phyloP scores from a whole-genome alignment of 2,113 vertebrate genomes.

The Scortum barcoo region DNA sequence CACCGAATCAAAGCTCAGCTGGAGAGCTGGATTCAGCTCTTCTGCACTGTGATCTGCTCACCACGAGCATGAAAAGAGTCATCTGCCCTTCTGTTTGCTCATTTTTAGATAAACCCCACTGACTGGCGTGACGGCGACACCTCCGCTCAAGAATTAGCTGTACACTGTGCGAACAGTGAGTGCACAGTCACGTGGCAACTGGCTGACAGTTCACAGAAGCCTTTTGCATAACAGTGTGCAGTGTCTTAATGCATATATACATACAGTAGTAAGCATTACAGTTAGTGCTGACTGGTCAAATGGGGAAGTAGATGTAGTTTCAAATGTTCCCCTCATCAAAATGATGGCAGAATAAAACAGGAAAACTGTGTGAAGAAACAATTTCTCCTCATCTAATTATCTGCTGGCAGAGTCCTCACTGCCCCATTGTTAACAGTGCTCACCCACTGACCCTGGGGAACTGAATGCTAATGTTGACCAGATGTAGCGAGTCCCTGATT shows the following conservation, averaged over 20 bases:
- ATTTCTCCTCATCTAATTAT: constrained; percentile 63
- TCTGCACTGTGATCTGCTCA: constrained; percentile 61
- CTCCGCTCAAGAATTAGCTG: constrained; percentile 47
- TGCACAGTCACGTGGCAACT: constrained; percentile 2
- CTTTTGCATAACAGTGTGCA: background rate
- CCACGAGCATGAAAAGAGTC: constrained; percentile 54
- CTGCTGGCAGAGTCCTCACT: constrained; percentile 47
- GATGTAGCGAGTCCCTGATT: constrained; percentile 75
- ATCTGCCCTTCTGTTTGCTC: constrained; percentile 61
- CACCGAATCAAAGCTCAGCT: constrained; percentile 64
- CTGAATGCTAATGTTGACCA: constrained; percentile 77
- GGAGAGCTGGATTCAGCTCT: constrained; percentile 48
- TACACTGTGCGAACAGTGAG: constrained; percentile 3
- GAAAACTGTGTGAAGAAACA: constrained; percentile 3
- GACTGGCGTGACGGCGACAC: constrained; percentile 35
- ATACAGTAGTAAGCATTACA: background rate
- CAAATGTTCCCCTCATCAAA: constrained; percentile 37
- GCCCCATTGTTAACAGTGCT: constrained; percentile 64
- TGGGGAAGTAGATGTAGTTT: constrained; percentile 2
- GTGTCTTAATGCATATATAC: background rate
- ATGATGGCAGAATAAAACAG: constrained; percentile 19
- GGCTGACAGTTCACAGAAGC: background rate
- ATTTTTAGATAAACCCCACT: constrained; percentile 54
- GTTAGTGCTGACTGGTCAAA: background rate
- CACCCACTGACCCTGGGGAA: constrained; percentile 71